Evolutionary conservation across 2,113 vertebrate genomes (phyloP).

Genomic region (Ceyx melanurus): DNA sequence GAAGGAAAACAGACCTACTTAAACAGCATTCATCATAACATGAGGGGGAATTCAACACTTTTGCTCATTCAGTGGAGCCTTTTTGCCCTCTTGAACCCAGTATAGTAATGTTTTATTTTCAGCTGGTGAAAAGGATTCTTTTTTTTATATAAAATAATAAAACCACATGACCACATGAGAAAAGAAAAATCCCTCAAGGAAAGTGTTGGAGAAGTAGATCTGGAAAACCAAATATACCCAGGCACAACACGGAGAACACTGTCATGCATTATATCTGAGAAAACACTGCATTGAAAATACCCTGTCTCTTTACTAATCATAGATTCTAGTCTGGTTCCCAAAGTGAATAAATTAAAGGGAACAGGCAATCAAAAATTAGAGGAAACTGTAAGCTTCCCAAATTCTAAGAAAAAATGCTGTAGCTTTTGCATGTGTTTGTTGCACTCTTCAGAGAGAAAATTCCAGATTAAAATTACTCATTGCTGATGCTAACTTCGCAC

Average conservation of each 20-base stretch:
- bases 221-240: not conserved
- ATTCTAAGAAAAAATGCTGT: not conserved
- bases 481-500: not conserved
- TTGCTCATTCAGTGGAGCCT: not conserved
- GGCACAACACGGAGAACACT: not conserved
- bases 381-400: not conserved
- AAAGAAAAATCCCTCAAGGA: not conserved
- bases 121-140: not conserved
- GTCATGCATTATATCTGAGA: not conserved
- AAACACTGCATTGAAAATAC: not conserved
- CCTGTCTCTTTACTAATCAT: not conserved
- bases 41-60: slow-evolving; percentile 6
- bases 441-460: not conserved
- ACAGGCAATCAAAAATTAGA: not conserved
- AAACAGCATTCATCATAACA: slow-evolving; percentile 1
- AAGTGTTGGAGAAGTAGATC: not conserved
- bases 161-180: not conserved
- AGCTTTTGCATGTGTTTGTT: not conserved
- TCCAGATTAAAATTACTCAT: not conserved
- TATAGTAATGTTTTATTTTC: not conserved
- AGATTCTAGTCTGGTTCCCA: not conserved
- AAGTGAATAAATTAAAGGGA: not conserved
- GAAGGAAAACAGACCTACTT: not conserved
- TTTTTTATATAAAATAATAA: not conserved
- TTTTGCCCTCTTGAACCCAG: not conserved